Percentiles rank a stretch among this genome's conserved stretches.
phyloP scores from a whole-genome alignment of 2,797 vertebrate genomes.

The Semotilus atromaculatus region DNA sequence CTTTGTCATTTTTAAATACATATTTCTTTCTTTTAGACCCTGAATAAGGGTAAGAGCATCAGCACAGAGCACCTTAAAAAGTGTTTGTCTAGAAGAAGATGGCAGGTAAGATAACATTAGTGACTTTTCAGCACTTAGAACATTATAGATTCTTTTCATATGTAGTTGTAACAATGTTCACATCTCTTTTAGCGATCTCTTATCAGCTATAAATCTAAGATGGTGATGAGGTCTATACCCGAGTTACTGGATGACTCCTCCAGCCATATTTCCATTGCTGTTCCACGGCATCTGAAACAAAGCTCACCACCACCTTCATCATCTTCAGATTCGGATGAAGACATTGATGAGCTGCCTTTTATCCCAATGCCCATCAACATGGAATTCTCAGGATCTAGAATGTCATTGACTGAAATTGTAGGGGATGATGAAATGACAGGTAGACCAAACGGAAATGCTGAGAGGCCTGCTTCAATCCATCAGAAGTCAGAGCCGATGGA shows the following conservation, averaged over 20 bases:
- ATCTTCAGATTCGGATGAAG: conserved; percentile 96
- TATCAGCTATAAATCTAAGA: conserved; percentile 97
- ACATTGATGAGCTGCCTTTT: conserved; percentile 91
- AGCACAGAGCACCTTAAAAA: conserved; percentile 91
- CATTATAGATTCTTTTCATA: background rate
- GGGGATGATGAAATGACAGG: conserved; percentile 82
- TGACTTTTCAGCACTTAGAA: background rate
- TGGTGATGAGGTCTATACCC: conserved; percentile 93
- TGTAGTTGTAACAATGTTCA: conserved; percentile 10
- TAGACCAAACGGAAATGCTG: conserved; percentile 68
- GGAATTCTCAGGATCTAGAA: conserved; percentile 92
- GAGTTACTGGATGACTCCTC: conserved; percentile 91
- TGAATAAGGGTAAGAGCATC: conserved; percentile 89
- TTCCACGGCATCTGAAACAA: conserved; percentile 87
- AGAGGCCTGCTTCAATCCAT: conserved; percentile 58
- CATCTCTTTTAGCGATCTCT: conserved; percentile 86
- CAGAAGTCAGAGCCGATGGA: conserved; percentile 73
- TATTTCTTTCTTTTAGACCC: conserved; percentile 74
- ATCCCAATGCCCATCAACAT: conserved; percentile 93
- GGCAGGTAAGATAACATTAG: conserved; percentile 86
- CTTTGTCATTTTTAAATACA: background rate
- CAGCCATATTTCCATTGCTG: conserved; percentile 91
- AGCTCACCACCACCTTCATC: conserved; percentile 88
- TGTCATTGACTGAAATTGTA: conserved; percentile 92
- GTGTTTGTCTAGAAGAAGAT: conserved; percentile 92